Percentiles rank a stretch among this genome's conserved stretches.
These are phyloP conservation scores for Drosophila kambysellisi DNA, from an alignment of 2,888 invertebrate genomes.

Conservation along the genomic window DNA sequence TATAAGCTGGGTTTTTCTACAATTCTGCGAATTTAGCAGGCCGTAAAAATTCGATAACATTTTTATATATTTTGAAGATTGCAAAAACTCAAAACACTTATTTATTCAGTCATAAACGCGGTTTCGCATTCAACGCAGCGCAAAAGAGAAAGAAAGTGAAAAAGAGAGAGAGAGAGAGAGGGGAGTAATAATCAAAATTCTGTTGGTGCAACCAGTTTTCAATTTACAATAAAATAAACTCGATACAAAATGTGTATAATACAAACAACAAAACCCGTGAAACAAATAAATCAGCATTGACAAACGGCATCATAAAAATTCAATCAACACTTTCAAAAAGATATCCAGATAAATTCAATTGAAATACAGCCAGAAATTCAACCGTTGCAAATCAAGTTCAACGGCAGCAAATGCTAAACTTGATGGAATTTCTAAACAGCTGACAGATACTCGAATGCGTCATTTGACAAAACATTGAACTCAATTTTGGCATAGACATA, in stretches of 20 bases:
- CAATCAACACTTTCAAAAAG: constrained; percentile 28
- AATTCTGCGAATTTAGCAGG: not conserved
- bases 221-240: constrained; percentile 16
- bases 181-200: constrained; percentile 23
- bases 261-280: constrained; percentile 18
- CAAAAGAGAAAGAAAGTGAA: not conserved
- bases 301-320: constrained; percentile 61
- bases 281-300: constrained; percentile 68
- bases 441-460: constrained; percentile 40
- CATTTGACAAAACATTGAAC: constrained; percentile 55
- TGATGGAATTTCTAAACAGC: constrained; percentile 65
- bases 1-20: not conserved
- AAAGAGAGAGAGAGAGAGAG: not conserved
- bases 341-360: not conserved
- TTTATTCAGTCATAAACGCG: not conserved
- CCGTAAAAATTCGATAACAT: not conserved
- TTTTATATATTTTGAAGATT: not conserved
- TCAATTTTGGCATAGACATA: constrained; percentile 29
- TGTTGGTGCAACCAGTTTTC: constrained; percentile 20
- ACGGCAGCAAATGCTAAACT: constrained; percentile 26
- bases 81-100: not conserved
- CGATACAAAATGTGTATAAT: constrained; percentile 15
- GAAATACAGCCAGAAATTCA: constrained; percentile 7
- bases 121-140: not conserved
- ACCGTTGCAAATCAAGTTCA: constrained; percentile 54